Evolutionary conservation across 2,113 vertebrate genomes (phyloP), one percentile per base, ranked within the genome.

Genomic region (Ornithorhynchus anatinus): DNA sequence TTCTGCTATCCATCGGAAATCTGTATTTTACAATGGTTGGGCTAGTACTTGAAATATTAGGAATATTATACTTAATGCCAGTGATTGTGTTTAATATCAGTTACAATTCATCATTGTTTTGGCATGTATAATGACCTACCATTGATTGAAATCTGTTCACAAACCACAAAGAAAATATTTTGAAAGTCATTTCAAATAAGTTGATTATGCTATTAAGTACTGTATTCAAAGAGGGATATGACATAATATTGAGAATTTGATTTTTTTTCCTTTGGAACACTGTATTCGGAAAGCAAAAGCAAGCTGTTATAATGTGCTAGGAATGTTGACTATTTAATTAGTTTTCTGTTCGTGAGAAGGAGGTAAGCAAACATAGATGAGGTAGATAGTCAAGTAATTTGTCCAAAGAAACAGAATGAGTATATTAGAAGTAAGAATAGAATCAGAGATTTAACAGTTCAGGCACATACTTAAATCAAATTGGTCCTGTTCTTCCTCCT

Each of bases 71-170:
- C n/a, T 45, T 77, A n/a, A n/a, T n/a, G n/a, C n/a, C n/a, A n/a
- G n/a, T n/a, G n/a, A n/a, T n/a, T n/a, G n/a, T n/a, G 63, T 69
- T 57, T 53, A 62, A 43, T 39, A 47, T 74, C 61, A 64, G 4
- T 76, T 79, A 57, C 72, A 80, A 16, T 15, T 22, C 53, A 11
- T 39, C 53, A 54, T 75, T 69, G 35, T 15, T 77, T 60, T 62
- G 59, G 65, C 79, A 39, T 80, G 80, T 65, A 70, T 75, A 61
- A 71, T n/a, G 40, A 50, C 1, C 61, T 67, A 47, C 75, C 75
- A 80, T 69, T 44, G 76, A 66, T 57, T 79, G 50, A 52, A 74
- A 69, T 66, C 39, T n/a, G n/a, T n/a, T n/a, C n/a, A n/a, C n/a
- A 35, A 7, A 29, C 48, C 62, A 53, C 40, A 25, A 50, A 36